These are phyloP conservation scores for Solenopsis fugax DNA, from an alignment of 1,140 invertebrate species.

Conservation along the genomic window DNA sequence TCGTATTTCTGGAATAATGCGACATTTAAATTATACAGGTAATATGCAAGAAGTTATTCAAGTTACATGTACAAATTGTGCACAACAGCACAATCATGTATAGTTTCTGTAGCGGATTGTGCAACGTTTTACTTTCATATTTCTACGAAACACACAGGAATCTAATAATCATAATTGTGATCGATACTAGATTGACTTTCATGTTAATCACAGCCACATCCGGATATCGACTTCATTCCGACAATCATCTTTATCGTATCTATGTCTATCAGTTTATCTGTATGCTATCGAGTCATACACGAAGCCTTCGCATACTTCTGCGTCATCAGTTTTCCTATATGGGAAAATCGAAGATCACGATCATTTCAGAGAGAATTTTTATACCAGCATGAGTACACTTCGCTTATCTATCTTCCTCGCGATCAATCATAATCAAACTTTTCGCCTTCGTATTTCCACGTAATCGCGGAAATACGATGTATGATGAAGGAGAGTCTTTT, in stretches of 20 bases:
- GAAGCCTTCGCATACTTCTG: constrained; percentile 32
- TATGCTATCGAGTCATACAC: neutral
- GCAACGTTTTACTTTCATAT: constrained; percentile 3
- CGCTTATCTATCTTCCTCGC: constrained; percentile 15
- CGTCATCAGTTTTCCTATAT: neutral
- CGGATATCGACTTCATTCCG: constrained; percentile 1
- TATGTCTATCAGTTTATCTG: neutral
- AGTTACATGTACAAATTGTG: neutral
- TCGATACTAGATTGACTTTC: constrained; percentile 16
- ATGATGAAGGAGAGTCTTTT: constrained; percentile 7
- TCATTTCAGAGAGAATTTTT: constrained; percentile 30
- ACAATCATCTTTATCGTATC: constrained; percentile 5
- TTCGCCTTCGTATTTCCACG: neutral
- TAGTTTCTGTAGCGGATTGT: neutral
- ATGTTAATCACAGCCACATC: neutral
- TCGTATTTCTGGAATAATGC: neutral
- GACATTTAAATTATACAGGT: neutral
- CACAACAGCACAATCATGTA: neutral
- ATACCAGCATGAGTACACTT: neutral
- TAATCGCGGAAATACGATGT: constrained; percentile 2
- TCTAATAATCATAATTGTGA: constrained; percentile 21
- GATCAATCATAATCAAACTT: constrained; percentile 35
- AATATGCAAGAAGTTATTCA: neutral
- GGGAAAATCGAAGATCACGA: neutral
- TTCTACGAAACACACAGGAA: constrained; percentile 14